phyloP scores from a whole-genome alignment of 2,888 invertebrate species.

The Marasmarcha lunaedactyla region DNA sequence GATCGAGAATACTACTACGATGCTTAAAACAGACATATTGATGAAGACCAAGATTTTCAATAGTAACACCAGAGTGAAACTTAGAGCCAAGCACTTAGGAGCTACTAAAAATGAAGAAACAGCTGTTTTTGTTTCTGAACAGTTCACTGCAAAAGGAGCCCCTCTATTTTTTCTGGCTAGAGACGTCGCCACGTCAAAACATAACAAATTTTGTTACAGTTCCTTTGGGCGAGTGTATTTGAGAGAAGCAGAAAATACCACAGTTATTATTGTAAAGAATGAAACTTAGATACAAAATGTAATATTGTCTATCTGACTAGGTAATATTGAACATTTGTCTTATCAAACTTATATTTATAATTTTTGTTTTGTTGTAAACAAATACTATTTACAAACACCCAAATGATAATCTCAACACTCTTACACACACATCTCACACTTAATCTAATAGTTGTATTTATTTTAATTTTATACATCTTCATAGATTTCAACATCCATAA shows the following conservation, averaged over 20 bases:
- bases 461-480: neutral
- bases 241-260: constrained; percentile 7
- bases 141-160: constrained; percentile 7
- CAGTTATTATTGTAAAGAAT: constrained; percentile 6
- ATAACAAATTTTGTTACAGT: constrained; percentile 8
- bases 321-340: too few relatives aligned
- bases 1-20: constrained; percentile 1
- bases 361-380: neutral
- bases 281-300: constrained; percentile 5
- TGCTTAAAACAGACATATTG: neutral
- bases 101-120: constrained; percentile 6
- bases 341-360: too few relatives aligned
- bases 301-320: constrained; percentile 5
- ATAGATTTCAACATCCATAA: neutral
- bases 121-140: constrained; percentile 6
- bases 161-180: constrained; percentile 6
- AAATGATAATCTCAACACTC: neutral
- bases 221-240: constrained; percentile 9
- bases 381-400: neutral
- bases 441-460: neutral
- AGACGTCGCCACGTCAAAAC: constrained; percentile 4
- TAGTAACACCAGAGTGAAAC: neutral
- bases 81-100: too few relatives aligned
- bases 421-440: too few relatives aligned
- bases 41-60: neutral